phyloP scores from a whole-genome alignment of 1,140 invertebrate genomes.

The Chrysoperla carnea region DNA sequence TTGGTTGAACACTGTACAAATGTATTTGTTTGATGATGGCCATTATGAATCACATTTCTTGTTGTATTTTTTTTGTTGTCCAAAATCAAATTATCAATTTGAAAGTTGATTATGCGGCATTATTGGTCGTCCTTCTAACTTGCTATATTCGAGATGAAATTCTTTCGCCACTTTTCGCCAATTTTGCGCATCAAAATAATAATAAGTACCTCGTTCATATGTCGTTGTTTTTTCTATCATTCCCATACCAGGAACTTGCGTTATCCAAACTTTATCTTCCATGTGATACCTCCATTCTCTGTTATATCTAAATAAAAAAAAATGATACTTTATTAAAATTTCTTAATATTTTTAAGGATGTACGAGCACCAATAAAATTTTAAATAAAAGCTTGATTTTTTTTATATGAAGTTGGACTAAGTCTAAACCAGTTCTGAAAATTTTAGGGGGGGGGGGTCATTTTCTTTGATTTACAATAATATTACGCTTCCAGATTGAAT shows the following conservation, averaged over 20 bases:
- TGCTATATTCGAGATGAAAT: conserved; percentile 94
- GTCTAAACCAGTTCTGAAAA: too few relatives aligned
- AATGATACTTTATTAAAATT: conserved; percentile 5
- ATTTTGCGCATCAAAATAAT: conserved; percentile 94
- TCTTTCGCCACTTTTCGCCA: conserved; percentile 94
- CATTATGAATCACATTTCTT: too few relatives aligned
- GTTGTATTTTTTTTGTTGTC: too few relatives aligned
- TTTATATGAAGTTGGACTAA: too few relatives aligned
- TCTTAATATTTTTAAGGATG: too few relatives aligned
- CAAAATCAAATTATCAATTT: not conserved
- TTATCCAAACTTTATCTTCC: conserved; percentile 98
- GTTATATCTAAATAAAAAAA: conserved; percentile 50
- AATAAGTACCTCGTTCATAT: conserved; percentile 96
- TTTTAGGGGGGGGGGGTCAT: too few relatives aligned
- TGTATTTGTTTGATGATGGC: too few relatives aligned
- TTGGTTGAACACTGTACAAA: too few relatives aligned
- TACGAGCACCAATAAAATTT: too few relatives aligned
- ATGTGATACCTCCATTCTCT: conserved; percentile 99
- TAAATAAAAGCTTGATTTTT: too few relatives aligned
- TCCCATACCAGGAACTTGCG: conserved; percentile 82
- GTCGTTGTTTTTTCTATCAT: conserved; percentile 85
- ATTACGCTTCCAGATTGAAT: too few relatives aligned
- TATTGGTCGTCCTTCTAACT: conserved; percentile 75
- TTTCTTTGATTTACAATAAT: too few relatives aligned
- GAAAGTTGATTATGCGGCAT: not conserved